Conservation (phyloP, 2,797 vertebrate species). For the Lithobates sylvaticus region DNA sequence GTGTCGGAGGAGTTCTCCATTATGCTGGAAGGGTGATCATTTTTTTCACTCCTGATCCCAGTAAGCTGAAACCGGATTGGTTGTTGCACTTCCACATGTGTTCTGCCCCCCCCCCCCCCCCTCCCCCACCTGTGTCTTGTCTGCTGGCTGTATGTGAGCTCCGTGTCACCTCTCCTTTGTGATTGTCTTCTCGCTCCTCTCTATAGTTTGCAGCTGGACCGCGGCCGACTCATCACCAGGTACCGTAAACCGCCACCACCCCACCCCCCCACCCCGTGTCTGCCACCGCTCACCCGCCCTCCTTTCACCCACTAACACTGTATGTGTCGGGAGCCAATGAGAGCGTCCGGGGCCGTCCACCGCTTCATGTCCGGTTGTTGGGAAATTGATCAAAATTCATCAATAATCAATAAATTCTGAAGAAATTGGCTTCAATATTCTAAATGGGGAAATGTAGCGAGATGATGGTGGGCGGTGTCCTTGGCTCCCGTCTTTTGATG, state of each 20-base stretch:
- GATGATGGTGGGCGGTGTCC: too few relatives aligned
- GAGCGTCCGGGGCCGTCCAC: not conserved
- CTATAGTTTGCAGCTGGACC: conserved; percentile 97
- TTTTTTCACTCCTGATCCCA: too few relatives aligned
- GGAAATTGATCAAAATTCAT: too few relatives aligned
- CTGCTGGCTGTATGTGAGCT: conserved; percentile 75
- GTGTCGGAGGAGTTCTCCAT: too few relatives aligned
- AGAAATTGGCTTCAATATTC: too few relatives aligned
- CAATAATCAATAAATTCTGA: too few relatives aligned
- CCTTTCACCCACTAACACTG: not conserved
- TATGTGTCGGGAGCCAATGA: not conserved
- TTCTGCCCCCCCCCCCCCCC: too few relatives aligned
- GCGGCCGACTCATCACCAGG: conserved; percentile 98
- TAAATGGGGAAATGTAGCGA: too few relatives aligned
- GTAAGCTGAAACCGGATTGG: too few relatives aligned
- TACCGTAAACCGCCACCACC: conserved; percentile 77
- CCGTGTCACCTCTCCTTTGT: conserved; percentile 85
- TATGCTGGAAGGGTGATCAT: too few relatives aligned
- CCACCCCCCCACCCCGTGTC: not conserved
- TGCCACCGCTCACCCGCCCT: not conserved
- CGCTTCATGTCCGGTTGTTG: too few relatives aligned
- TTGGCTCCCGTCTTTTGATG: not conserved
- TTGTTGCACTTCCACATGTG: too few relatives aligned
- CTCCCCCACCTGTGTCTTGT: conserved; percentile 63
- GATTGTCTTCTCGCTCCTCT: conserved; percentile 82